These are phyloP conservation scores for Hucho hucho DNA, from an alignment of 2,113 vertebrate genomes.

Conservation along the genomic window DNA sequence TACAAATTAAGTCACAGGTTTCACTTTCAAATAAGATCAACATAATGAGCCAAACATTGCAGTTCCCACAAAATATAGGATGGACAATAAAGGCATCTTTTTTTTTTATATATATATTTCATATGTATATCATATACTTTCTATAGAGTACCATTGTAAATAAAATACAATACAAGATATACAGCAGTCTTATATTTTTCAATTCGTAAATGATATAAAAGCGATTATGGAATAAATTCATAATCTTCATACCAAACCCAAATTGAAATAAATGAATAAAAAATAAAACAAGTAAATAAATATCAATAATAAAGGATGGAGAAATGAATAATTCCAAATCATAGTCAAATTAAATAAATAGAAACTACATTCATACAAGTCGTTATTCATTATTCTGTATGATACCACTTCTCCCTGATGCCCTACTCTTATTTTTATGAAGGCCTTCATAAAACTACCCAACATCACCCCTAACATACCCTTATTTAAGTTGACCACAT, in stretches of 20 bases:
- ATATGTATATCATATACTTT: conserved; percentile 76
- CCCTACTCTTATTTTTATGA: conserved; percentile 73
- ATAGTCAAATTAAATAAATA: conserved; percentile 49
- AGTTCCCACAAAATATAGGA: conserved; percentile 96
- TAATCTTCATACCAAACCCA: conserved; percentile 72
- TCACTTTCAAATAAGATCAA: conserved; percentile 84
- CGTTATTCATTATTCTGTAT: conserved; percentile 45
- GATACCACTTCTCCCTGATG: conserved; percentile 34
- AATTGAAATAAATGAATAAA: conserved; percentile 44
- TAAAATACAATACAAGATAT: conserved; percentile 88
- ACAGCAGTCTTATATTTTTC: conserved; percentile 85
- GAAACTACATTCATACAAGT: conserved; percentile 81
- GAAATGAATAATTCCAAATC: conserved; percentile 46
- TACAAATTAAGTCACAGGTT: conserved; percentile 95
- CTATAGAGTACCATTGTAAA: conserved; percentile 83
- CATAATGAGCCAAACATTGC: conserved; percentile 84
- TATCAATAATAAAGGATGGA: conserved; percentile 44
- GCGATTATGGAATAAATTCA: conserved; percentile 78
- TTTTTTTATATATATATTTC: conserved; percentile 75
- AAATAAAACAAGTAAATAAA: conserved; percentile 37
- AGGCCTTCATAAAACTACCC: conserved; percentile 79
- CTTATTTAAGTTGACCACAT: conserved; percentile 47
- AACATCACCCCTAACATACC: conserved; percentile 32
- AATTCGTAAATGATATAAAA: conserved; percentile 80
- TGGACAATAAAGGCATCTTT: conserved; percentile 83